Base-by-base conservation (phyloP, 2,797 vertebrate genomes). In the Emys orbicularis region DNA sequence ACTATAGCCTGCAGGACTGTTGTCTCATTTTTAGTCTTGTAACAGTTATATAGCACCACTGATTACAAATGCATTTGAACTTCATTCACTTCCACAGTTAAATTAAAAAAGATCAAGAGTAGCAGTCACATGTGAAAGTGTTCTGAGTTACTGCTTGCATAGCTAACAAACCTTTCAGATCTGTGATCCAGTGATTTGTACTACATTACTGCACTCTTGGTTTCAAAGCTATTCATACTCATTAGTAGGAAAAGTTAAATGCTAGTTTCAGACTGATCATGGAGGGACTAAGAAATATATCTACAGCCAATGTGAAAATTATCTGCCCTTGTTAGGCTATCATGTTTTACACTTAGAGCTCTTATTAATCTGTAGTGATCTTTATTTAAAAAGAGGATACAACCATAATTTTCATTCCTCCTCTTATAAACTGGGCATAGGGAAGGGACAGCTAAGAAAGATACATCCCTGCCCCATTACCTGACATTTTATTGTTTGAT, bases 191-290 rank as follows among this genome's bases (percentile, higher is more conserved):
- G 68, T 93, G 88, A 74, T 81, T 88, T 87, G 61, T 86, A n/a
- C 88, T 49, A 2, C 2, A 1, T 89, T 85, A 85, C 3, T 23
- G 81, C 25, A 37, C 37, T 5, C 56, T 72, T 83, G 34, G 23
- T 86, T 94, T 92, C 94, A 86, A 86, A 96, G 90, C 84, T 86
- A 54, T 87, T 93, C 79, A 25, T 91, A 47, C 65, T 83, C 16
- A 49, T 82, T 95, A 93, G 84, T 84, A 89, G 81, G 41, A 83
- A 85, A 85, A 93, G 47, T 81, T 68, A 82, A 95, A 89, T 83
- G 77, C 81, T 92, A 54, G 4, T 72, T 94, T 95, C 12, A 19
- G 53, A 12, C 72, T 52, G 47, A 49, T 44, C 31, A 47, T 44
- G 16, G 87, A 89, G 56, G 81, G 80, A 90, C 74, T 85, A 29